Evolutionary conservation across 2,113 vertebrate species (phyloP).

Genomic region (Ovis canadensis): DNA sequence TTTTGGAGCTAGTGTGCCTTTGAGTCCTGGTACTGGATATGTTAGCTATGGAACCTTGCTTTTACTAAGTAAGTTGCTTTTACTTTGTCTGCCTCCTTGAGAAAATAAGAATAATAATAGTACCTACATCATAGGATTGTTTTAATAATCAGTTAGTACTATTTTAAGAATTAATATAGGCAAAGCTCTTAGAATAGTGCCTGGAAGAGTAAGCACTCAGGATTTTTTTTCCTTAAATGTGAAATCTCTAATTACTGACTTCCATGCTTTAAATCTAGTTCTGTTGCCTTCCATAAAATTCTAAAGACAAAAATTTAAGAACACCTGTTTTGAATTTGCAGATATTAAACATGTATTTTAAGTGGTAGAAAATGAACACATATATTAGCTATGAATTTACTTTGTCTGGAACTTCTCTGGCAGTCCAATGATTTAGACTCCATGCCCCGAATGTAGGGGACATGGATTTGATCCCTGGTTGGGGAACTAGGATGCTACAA

Average conservation of each 20-base stretch:
- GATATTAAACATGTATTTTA: background rate
- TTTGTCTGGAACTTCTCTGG: background rate
- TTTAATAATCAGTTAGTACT: background rate
- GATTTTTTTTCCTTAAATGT: background rate
- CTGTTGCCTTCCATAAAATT: background rate
- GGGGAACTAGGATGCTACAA: background rate
- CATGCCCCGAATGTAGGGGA: background rate
- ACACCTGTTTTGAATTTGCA: background rate
- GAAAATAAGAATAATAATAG: background rate
- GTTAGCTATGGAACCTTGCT: background rate
- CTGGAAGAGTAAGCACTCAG: background rate
- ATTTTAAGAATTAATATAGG: background rate
- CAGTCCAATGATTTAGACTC: background rate
- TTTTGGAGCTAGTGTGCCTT: background rate
- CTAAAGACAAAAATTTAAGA: conserved; percentile 13
- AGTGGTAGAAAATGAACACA: background rate
- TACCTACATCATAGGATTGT: background rate
- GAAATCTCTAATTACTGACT: conserved; percentile 14
- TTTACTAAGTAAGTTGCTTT: background rate
- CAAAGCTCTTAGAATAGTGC: background rate
- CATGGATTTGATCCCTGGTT: background rate
- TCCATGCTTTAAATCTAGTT: background rate
- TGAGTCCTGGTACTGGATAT: background rate
- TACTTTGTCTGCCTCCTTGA: background rate
- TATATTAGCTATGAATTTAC: background rate